Percentiles rank a stretch among this genome's conserved stretches.
Evolutionary conservation across 1,140 invertebrate species (phyloP).

Genomic region (Atopsyche davidsoni): DNA sequence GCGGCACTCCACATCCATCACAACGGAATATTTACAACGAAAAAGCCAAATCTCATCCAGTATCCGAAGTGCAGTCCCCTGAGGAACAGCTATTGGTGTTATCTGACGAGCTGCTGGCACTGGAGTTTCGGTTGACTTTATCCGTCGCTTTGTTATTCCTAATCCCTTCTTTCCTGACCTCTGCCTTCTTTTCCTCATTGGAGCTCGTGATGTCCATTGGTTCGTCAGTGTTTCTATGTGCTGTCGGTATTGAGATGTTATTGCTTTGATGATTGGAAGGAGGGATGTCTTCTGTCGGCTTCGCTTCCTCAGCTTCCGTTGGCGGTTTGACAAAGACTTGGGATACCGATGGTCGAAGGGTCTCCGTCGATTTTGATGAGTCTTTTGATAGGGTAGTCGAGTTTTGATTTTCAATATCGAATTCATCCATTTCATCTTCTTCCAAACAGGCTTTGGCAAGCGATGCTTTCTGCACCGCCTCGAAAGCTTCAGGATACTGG

Average conservation of each 20-base stretch:
- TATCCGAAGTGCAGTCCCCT: constrained; percentile 28
- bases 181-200: constrained; percentile 4
- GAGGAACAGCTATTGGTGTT: constrained; percentile 23
- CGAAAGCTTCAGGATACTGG: constrained; percentile 83
- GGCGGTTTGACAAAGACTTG: constrained; percentile 25
- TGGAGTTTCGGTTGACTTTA: constrained; percentile 3
- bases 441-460: constrained; percentile 54
- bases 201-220: background rate
- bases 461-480: constrained; percentile 54
- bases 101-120: constrained; percentile 27
- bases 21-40: too few relatives aligned
- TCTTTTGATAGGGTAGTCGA: constrained; percentile 38
- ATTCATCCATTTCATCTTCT: constrained; percentile 45
- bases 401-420: constrained; percentile 30
- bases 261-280: constrained; percentile 6
- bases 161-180: constrained; percentile 2
- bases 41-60: constrained; percentile 21
- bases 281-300: background rate
- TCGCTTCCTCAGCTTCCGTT: constrained; percentile 6
- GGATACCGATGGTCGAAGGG: constrained; percentile 38
- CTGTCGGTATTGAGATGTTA: background rate
- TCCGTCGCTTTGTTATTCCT: constrained; percentile 4
- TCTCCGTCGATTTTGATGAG: constrained; percentile 47
- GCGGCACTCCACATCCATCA: too few relatives aligned
- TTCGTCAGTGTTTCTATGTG: background rate